Evolutionary conservation across 64 coral and sea anemone species (phyloP), one percentile per base, ranked within the genome.

Genomic region (Orbicella faveolata): DNA sequence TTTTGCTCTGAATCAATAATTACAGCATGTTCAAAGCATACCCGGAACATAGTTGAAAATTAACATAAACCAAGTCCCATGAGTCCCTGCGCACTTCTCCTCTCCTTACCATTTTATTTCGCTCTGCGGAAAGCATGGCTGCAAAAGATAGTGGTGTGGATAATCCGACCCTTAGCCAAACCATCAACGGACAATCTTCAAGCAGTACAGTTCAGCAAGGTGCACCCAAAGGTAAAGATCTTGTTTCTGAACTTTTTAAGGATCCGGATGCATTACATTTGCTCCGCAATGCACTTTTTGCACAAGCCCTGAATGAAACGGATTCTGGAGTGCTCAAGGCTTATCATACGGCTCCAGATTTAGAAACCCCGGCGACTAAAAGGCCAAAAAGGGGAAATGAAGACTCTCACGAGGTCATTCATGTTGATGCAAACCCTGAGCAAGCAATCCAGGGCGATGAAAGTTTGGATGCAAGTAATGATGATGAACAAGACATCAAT

Each of bases 321-420:
- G 44, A 51, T 55, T 54, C 84, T 21, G 52, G 69, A 87, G 85
- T 6, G 85, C 85, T 87, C 70, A 87, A 87, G 85, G 69, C 85
- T 87, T 81, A 86, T 23, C 30, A 69, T 63, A 92, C 81, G 74
- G 74, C 90, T 75, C 51, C 69, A 67, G 63, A 73, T 77, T 44
- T 34, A 57, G 34, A 78, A 53, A 20, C n/a, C 80, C 89, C 63
- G 74, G 90, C 90, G n/a, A 67, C 81, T 78, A 92, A 92, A 92
- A 78, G 90, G 82, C 81, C 81, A 79, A 86, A 61, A 91, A 64
- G 89, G 89, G 64, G 65, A 61, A 76, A 17, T 76, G 70, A 75
- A 69, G 34, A 62, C 79, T 74, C 34, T 64, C 17, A 79, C 79
- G 78, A 90, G 78, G 77, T 79, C 52, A 35, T 80, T 73, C 25